These are phyloP conservation scores for Adelges cooleyi DNA, from an alignment of 1,140 invertebrate genomes.

Conservation along the genomic window DNA sequence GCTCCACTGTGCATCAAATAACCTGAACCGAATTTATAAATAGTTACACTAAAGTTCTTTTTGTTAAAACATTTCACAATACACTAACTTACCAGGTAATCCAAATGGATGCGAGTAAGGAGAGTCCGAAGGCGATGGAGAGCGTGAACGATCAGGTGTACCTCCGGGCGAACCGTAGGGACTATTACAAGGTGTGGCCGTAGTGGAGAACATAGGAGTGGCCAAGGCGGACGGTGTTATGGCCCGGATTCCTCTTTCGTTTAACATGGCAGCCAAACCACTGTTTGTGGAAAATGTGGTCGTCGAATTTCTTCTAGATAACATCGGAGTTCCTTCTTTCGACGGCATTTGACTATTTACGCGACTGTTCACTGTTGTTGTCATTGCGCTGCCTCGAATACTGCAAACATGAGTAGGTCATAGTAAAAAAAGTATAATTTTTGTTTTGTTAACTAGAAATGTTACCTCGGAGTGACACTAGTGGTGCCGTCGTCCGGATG, in stretches of 20 bases:
- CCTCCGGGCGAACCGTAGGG: conserved; percentile 47
- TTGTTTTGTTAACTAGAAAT: not conserved
- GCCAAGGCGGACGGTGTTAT: conserved; percentile 52
- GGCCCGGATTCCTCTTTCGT: conserved; percentile 66
- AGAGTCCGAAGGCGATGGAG: conserved; percentile 43
- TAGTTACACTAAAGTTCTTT: not conserved
- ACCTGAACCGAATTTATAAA: conserved; percentile 29
- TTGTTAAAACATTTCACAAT: no score
- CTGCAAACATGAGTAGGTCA: conserved; percentile 33
- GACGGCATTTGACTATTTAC: conserved; percentile 39
- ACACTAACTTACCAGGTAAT: conserved; percentile 23
- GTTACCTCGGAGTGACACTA: conserved; percentile 46
- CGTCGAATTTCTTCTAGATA: conserved; percentile 54
- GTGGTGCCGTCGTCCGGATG: conserved; percentile 76
- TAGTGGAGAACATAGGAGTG: conserved; percentile 54
- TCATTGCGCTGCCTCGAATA: conserved; percentile 41
- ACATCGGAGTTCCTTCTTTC: conserved; percentile 42
- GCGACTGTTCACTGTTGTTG: conserved; percentile 40
- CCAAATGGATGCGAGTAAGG: conserved; percentile 29
- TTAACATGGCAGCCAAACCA: conserved; percentile 65
- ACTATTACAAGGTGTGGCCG: conserved; percentile 72
- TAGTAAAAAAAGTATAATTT: not conserved
- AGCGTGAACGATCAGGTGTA: conserved; percentile 39
- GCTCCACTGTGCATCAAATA: conserved; percentile 56
- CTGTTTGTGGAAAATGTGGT: conserved; percentile 67